These are phyloP conservation scores for Scaptomyza polygonia DNA, from an alignment of 2,888 invertebrate species.

Conservation along the genomic window DNA sequence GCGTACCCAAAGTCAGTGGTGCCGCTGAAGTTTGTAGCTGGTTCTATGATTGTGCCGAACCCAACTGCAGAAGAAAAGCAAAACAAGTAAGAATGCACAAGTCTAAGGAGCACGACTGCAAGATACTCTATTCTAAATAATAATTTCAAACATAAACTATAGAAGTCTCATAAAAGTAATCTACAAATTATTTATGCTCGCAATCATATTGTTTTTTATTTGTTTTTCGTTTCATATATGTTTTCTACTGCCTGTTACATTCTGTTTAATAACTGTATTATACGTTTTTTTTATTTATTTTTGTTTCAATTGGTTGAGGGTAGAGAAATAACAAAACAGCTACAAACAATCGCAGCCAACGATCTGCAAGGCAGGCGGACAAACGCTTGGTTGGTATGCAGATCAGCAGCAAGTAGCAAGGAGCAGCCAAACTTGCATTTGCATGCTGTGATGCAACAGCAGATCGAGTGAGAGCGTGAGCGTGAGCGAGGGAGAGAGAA, in stretches of 20 bases:
- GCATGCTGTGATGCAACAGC: conserved; percentile 51
- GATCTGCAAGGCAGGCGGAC: conserved; percentile 53
- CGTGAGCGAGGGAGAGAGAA: not conserved
- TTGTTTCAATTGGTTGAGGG: not conserved
- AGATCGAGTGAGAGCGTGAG: not conserved
- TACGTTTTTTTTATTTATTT: not conserved
- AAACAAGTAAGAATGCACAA: not conserved
- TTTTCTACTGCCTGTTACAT: too few species aligned
- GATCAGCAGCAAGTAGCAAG: conserved; percentile 64
- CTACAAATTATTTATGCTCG: not conserved
- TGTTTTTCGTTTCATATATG: not conserved
- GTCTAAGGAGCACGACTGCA: not conserved
- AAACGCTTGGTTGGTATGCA: conserved; percentile 71
- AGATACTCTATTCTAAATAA: not conserved
- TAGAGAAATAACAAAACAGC: conserved; percentile 46
- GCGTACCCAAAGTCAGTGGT: conserved; percentile 53
- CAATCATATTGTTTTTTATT: not conserved
- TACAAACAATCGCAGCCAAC: conserved; percentile 81
- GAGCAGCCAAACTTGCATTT: conserved; percentile 54
- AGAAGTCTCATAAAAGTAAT: too few species aligned
- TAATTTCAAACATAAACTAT: too few species aligned
- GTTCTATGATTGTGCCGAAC: conserved; percentile 51
- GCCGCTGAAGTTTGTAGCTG: conserved; percentile 11
- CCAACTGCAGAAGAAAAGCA: conserved; percentile 12
- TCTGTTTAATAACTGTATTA: not conserved